Conservation (phyloP, 1,140 invertebrate genomes). For the Zaprionus davidi region DNA sequence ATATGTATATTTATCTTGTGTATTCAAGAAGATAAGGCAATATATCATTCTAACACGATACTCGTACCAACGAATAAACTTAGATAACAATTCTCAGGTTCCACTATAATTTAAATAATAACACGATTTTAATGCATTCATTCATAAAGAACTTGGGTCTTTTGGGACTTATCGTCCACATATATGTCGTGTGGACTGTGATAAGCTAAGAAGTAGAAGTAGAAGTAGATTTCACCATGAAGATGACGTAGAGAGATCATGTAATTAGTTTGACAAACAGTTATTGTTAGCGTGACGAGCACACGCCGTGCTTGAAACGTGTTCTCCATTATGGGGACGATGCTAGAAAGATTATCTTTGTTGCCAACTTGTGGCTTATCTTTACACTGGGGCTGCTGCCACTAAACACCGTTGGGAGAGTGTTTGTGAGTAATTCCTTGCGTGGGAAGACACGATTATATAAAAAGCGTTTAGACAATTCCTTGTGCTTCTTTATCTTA, state of each 20-base stretch:
- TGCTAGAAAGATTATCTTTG: neutral
- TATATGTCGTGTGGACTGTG: slow-evolving; percentile 24
- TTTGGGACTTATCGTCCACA: slow-evolving; percentile 17
- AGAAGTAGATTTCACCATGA: slow-evolving; percentile 46
- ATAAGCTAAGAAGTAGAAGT: slow-evolving; percentile 46
- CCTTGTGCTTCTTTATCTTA: slow-evolving; percentile 23
- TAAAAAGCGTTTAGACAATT: neutral
- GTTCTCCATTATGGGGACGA: neutral
- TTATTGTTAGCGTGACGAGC: slow-evolving; percentile 8
- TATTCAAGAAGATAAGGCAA: neutral
- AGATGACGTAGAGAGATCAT: slow-evolving; percentile 44
- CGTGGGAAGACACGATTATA: neutral
- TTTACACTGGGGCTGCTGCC: neutral
- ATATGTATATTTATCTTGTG: neutral
- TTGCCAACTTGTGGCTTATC: slow-evolving; percentile 25
- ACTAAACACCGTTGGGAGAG: neutral
- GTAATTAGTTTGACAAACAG: slow-evolving; percentile 7
- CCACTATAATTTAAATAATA: neutral
- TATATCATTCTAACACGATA: neutral
- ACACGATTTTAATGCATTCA: neutral
- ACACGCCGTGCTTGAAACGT: slow-evolving; percentile 17
- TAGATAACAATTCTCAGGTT: neutral
- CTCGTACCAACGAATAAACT: neutral
- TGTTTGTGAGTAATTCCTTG: neutral
- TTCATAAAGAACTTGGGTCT: neutral